Conservation (phyloP, 2,113 vertebrate species). For the Chamaetylas fuelleborni region DNA sequence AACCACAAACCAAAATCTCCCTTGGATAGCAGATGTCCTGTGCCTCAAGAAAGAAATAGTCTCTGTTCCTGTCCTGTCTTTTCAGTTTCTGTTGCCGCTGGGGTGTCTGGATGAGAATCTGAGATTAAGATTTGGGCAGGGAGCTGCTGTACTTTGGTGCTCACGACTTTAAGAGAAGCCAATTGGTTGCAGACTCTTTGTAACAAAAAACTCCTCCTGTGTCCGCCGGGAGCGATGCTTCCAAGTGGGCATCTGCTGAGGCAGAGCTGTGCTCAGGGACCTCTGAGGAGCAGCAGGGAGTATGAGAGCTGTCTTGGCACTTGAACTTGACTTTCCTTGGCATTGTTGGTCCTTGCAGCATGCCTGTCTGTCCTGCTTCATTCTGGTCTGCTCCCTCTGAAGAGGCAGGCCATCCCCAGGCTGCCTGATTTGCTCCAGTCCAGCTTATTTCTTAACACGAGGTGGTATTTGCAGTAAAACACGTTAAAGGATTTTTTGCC, state of each 20-base stretch:
- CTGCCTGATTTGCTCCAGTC: neutral
- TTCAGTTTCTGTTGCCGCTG: neutral
- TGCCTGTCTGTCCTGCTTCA: neutral
- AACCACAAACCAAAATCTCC: neutral
- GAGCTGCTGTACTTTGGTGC: neutral
- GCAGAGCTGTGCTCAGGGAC: neutral
- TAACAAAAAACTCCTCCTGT: neutral
- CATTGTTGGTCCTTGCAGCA: neutral
- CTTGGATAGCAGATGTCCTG: neutral
- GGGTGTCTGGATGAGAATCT: neutral
- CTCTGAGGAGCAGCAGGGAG: neutral
- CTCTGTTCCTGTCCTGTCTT: neutral
- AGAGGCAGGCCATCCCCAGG: neutral
- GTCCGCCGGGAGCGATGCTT: fast-evolving
- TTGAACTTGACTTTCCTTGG: neutral
- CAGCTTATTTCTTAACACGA: slow-evolving; percentile 12
- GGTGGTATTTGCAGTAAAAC: slow-evolving; percentile 21
- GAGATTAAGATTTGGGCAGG: neutral
- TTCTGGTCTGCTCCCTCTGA: neutral
- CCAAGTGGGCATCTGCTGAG: neutral
- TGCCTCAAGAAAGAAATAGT: neutral
- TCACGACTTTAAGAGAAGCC: neutral
- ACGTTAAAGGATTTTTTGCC: slow-evolving; percentile 19
- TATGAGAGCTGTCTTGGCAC: neutral
- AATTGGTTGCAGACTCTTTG: neutral